Evolutionary conservation across 1,140 invertebrate genomes (phyloP), one percentile per base, ranked within the genome.

Genomic region (Tetraneura akinire): DNA sequence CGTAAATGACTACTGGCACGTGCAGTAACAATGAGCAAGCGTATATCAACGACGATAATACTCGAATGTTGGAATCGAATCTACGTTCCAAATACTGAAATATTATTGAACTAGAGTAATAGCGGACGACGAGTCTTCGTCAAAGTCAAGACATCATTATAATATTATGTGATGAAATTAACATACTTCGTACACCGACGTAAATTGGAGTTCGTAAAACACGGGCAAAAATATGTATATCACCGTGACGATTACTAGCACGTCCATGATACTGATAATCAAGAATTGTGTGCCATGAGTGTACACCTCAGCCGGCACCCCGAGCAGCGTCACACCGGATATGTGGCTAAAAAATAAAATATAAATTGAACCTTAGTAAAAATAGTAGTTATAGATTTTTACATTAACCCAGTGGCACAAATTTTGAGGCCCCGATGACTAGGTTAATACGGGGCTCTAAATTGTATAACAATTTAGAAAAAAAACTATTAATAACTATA

Each of bases 261-360:
- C 87, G 84, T 93, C 91, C 1, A 90, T 89, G 23, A 91, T 84
- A 1, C 92, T 86, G 37, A 92, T 87, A 82, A 90, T 87, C 88
- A 90, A 91, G 81, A 92, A 90, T 84, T 95, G 92, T 0, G 92
- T 93, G 0, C 94, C 95, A 84, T 93, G 94, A 1, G 91, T 90
- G 83, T 97, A 97, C 84, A 97, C 93, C 87, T 98, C 96, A 0
- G 94, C 93, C 0, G 96, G 95, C 1, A 94, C 88, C 8, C 95
- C 95, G 1, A 97, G 87, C n/a, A 97, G 86, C 0, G 94, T 94
- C 71, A 97, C 95, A 2, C 95, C 94, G 13, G 95, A 97, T 84
- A 97, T 92, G 84, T 95, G 96, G 86, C 93, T 96, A 85, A 8
- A 68, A 66, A 21, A 66, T 64, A 13, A 1, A 64, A 13, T 37